A percentile compares a stretch with the other conserved stretches of the same genome.
These are phyloP conservation scores for Drosophila pruinosa DNA, from an alignment of 1,140 invertebrate species.

Conservation along the genomic window DNA sequence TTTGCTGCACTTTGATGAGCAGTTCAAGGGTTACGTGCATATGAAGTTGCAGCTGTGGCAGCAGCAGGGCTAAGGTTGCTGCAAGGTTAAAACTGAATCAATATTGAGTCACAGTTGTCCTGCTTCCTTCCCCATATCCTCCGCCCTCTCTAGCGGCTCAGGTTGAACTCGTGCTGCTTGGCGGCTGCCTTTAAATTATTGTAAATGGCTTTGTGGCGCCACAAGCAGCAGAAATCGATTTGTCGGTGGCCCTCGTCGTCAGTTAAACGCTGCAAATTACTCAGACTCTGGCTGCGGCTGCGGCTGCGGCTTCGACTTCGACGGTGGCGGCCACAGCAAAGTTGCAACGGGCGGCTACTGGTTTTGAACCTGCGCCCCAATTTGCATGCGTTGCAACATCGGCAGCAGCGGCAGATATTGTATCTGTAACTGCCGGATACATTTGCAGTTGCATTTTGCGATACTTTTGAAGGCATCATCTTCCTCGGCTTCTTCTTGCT, in stretches of 20 bases:
- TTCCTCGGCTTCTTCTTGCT: not conserved
- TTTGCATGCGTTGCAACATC: constrained; percentile 68
- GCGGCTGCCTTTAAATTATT: constrained; percentile 66
- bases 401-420: not conserved
- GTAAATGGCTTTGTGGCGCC: constrained; percentile 73
- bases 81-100: constrained; percentile 38
- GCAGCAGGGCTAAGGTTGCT: not conserved
- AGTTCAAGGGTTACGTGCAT: not conserved
- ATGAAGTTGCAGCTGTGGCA: not conserved
- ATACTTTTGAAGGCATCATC: not conserved
- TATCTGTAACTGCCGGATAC: constrained; percentile 4
- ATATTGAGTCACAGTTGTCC: constrained; percentile 38
- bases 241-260: constrained; percentile 69
- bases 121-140: too few relatives aligned
- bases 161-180: not conserved
- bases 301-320: not conserved
- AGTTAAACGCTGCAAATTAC: constrained; percentile 77
- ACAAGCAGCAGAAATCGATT: constrained; percentile 72
- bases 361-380: constrained; percentile 57
- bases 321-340: not conserved
- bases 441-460: not conserved
- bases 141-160: not conserved
- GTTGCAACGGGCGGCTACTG: constrained; percentile 35
- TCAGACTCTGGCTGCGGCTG: constrained; percentile 6
- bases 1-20: too few relatives aligned